Conservation (phyloP, 1,140 invertebrate genomes). For the Pissodes strobi region DNA sequence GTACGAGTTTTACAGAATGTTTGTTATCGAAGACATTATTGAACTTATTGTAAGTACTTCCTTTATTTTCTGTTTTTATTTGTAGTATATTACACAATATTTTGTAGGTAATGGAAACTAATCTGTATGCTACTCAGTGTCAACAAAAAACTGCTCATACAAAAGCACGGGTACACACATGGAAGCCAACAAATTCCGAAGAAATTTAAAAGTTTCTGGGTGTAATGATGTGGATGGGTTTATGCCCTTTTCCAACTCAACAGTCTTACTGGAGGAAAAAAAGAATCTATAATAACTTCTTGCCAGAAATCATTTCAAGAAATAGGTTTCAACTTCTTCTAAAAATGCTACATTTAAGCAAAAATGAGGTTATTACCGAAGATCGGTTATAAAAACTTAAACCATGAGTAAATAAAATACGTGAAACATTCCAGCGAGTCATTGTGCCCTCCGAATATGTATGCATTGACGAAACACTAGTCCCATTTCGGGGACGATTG, state of each 20-base stretch:
- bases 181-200: neutral
- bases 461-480: conserved; percentile 25
- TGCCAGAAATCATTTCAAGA: conserved; percentile 12
- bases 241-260: neutral
- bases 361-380: conserved; percentile 12
- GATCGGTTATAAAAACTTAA: conserved; percentile 10
- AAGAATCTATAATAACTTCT: neutral
- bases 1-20: neutral
- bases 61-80: no score
- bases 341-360: conserved; percentile 6
- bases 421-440: conserved; percentile 1
- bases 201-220: conserved; percentile 6
- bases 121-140: neutral
- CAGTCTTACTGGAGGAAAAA: conserved; percentile 6
- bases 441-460: conserved; percentile 1
- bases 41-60: neutral
- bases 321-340: no score
- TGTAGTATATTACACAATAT: no score
- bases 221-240: conserved; percentile 14
- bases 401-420: conserved; percentile 2
- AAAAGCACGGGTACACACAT: neutral
- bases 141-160: neutral
- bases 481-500: conserved; percentile 22
- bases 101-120: no score
- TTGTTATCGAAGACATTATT: neutral